These are phyloP conservation scores for Meteorus sp. DNA, from an alignment of 1,140 invertebrate genomes.

Conservation along the genomic window DNA sequence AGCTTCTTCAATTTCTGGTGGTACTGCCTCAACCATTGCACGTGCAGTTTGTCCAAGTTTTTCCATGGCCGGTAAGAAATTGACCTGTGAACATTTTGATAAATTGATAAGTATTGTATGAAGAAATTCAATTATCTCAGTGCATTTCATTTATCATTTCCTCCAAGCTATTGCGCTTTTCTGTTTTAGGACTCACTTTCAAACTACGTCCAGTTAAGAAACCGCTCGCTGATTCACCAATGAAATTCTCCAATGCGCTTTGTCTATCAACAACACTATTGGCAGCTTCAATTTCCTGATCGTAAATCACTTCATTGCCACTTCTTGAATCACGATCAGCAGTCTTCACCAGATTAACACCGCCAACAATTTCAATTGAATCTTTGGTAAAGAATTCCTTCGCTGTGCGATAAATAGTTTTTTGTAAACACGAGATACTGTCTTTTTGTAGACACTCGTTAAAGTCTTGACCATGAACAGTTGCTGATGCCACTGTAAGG, in stretches of 20 bases:
- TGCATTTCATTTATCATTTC: neutral
- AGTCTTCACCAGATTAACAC: conserved; percentile 60
- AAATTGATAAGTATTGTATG: conserved; percentile 14
- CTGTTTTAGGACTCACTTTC: conserved; percentile 44
- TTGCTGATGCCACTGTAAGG: conserved; percentile 33
- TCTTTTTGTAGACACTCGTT: conserved; percentile 65
- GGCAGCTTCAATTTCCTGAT: conserved; percentile 58
- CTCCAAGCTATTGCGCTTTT: too few relatives aligned
- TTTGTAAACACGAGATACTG: conserved; percentile 69
- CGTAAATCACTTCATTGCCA: conserved; percentile 51
- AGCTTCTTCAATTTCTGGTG: conserved; percentile 59
- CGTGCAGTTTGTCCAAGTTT: conserved; percentile 60
- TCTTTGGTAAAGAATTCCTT: conserved; percentile 67
- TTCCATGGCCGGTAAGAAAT: conserved; percentile 56
- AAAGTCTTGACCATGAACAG: conserved; percentile 44
- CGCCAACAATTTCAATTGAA: conserved; percentile 61
- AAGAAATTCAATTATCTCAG: neutral
- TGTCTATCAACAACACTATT: conserved; percentile 61
- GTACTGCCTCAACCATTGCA: conserved; percentile 56
- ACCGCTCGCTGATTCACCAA: conserved; percentile 59
- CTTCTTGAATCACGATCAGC: conserved; percentile 50
- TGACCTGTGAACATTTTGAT: conserved; percentile 46
- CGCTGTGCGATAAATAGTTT: conserved; percentile 62
- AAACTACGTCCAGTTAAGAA: conserved; percentile 65
- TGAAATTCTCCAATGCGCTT: conserved; percentile 64